These are phyloP conservation scores for Anisognathus igniventris DNA, from an alignment of 2,797 vertebrate species.

Conservation along the genomic window DNA sequence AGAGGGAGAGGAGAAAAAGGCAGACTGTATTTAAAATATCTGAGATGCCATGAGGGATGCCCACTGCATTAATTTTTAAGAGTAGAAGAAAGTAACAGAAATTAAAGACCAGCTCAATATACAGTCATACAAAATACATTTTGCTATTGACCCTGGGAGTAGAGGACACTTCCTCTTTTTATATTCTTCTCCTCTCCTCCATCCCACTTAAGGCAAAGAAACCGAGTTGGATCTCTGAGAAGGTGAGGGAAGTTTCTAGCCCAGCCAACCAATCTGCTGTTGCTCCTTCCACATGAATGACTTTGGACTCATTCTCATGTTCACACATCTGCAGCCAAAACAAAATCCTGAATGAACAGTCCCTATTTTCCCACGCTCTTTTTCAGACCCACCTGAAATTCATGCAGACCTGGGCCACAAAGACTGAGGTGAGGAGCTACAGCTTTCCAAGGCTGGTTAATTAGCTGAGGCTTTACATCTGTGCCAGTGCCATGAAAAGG, in stretches of 20 bases:
- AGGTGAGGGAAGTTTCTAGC: neutral
- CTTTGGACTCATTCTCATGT: neutral
- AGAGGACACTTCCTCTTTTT: neutral
- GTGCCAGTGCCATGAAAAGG: neutral
- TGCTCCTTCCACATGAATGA: neutral
- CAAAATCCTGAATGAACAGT: neutral
- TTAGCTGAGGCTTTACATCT: neutral
- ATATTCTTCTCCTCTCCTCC: neutral
- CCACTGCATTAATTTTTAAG: neutral
- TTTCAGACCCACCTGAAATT: neutral
- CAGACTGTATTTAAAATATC: neutral
- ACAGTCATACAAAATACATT: neutral
- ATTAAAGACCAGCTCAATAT: neutral
- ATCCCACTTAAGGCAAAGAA: neutral
- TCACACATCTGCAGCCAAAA: neutral
- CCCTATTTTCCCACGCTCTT: neutral
- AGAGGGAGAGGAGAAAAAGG: neutral
- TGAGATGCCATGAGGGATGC: neutral
- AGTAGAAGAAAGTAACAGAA: neutral
- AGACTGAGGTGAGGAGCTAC: neutral
- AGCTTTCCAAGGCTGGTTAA: neutral
- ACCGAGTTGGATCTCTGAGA: neutral
- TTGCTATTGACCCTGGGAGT: neutral
- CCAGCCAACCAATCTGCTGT: neutral
- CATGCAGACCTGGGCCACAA: neutral